Conservation (phyloP, 2,888 invertebrate species). For the Leucophenga montana region DNA sequence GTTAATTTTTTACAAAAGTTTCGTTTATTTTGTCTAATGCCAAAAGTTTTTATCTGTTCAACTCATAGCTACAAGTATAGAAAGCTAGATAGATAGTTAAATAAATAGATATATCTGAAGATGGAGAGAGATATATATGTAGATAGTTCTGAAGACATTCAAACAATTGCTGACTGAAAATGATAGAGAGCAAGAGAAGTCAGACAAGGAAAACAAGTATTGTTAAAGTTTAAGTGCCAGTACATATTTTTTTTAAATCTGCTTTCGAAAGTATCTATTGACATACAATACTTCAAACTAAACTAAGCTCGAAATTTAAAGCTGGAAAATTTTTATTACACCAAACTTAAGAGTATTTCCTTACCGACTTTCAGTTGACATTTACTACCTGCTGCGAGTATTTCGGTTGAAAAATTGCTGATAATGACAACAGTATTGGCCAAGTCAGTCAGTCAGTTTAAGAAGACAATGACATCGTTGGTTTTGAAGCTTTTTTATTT, state of each 20-base stretch:
- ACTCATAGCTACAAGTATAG: not conserved
- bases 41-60: constrained; percentile 51
- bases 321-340: too few species aligned
- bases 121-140: not conserved
- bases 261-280: not conserved
- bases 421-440: not conserved
- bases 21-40: constrained; percentile 37
- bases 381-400: too few species aligned
- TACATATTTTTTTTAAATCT: not conserved
- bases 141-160: not conserved
- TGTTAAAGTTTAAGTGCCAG: constrained; percentile 57
- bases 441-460: not conserved
- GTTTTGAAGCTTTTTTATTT: too few species aligned
- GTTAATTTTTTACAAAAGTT: too few species aligned
- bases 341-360: too few species aligned
- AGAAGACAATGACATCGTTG: too few species aligned
- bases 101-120: not conserved
- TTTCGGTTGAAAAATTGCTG: constrained; percentile 3
- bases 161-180: constrained; percentile 48
- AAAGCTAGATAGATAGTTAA: not conserved
- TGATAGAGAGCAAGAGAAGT: too few species aligned
- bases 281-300: too few species aligned
- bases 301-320: too few species aligned
- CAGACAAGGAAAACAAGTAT: too few species aligned
- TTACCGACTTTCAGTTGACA: too few species aligned